A percentile compares a stretch with the other conserved stretches of the same genome.
These are phyloP conservation scores for Drosophila arawakana DNA, from an alignment of 1,140 invertebrate genomes.

Conservation along the genomic window DNA sequence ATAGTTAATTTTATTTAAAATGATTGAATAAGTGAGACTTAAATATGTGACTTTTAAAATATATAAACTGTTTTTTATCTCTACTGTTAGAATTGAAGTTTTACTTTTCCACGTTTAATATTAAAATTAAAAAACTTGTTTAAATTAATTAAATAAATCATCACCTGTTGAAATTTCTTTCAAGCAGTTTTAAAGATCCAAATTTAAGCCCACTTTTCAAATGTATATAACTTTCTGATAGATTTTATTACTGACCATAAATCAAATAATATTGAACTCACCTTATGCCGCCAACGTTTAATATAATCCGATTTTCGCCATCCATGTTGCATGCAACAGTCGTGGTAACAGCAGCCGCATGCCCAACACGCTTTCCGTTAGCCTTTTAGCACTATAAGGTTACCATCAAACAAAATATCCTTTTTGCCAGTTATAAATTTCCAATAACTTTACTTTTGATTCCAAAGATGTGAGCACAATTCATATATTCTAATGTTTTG, in stretches of 20 bases:
- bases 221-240: neutral
- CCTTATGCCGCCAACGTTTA: conserved; percentile 97
- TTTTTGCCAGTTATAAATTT: conserved; percentile 6
- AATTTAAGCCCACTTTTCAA: neutral
- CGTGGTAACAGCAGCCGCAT: conserved; percentile 74
- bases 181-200: no score
- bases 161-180: no score
- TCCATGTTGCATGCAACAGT: conserved; percentile 88
- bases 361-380: conserved; percentile 50
- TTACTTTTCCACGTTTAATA: no score
- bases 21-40: no score
- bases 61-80: no score
- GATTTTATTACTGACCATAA: neutral
- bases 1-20: no score
- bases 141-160: no score
- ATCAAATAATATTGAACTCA: conserved; percentile 60
- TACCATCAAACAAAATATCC: neutral
- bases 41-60: no score
- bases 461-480: conserved; percentile 6
- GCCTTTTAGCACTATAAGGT: conserved; percentile 3
- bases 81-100: no score
- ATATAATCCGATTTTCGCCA: conserved; percentile 96
- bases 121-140: no score
- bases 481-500: neutral
- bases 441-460: conserved; percentile 8